Conservation (phyloP, 2,113 vertebrate genomes). For the Campylomormyrus tamandua region DNA sequence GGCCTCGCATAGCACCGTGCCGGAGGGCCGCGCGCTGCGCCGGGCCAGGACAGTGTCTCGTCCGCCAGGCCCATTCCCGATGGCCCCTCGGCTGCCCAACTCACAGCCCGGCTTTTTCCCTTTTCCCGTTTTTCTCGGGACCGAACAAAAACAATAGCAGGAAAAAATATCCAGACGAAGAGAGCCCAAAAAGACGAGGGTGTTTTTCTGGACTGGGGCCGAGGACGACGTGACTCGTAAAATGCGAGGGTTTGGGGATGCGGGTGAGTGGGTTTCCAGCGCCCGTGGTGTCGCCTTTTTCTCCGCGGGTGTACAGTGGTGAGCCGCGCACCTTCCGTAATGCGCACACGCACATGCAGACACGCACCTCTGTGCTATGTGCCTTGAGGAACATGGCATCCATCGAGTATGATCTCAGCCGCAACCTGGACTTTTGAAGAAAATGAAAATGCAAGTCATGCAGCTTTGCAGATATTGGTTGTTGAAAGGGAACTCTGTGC, state of each 20-base stretch:
- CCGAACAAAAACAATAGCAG: background rate
- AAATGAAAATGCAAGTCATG: constrained; percentile 24
- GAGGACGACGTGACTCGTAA: background rate
- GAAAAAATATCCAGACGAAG: constrained; percentile 3
- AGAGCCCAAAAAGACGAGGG: background rate
- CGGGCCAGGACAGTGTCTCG: constrained; percentile 39
- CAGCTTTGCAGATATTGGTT: constrained; percentile 12
- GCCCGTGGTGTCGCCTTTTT: background rate
- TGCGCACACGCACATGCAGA: background rate
- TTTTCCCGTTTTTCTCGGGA: background rate
- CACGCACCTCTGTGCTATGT: background rate
- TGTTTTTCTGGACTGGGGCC: background rate
- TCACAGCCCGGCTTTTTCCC: background rate
- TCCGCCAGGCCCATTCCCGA: background rate
- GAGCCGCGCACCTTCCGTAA: background rate
- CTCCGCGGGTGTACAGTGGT: background rate
- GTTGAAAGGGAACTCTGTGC: constrained; percentile 12
- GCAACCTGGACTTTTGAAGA: background rate
- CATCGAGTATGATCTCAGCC: background rate
- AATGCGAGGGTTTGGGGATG: background rate
- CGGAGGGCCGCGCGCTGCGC: constrained; percentile 59
- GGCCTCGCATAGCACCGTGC: constrained; percentile 69
- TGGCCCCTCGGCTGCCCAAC: background rate
- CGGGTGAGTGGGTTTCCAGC: background rate
- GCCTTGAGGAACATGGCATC: background rate